phyloP scores from a whole-genome alignment of 2,797 vertebrate genomes.

The Clamator glandarius region DNA sequence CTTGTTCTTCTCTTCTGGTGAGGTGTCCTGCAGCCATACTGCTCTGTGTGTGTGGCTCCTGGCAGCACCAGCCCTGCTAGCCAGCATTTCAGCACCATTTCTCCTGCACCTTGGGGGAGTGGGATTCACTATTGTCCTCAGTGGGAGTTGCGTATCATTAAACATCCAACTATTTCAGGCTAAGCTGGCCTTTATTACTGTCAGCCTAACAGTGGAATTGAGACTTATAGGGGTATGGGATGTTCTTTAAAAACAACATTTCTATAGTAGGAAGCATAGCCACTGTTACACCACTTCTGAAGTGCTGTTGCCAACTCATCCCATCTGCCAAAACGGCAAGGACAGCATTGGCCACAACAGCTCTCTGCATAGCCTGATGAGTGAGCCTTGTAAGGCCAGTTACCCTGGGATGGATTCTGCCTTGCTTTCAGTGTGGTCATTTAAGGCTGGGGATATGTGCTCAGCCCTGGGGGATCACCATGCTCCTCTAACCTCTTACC shows the following conservation, averaged over 20 bases:
- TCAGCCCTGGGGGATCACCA: not conserved
- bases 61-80: not conserved
- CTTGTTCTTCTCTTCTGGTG: not conserved
- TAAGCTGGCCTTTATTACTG: not conserved
- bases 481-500: not conserved
- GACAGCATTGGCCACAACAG: not conserved
- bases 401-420: not conserved
- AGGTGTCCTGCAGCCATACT: not conserved
- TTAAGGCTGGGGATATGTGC: not conserved
- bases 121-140: not conserved
- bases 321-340: not conserved
- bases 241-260: not conserved
- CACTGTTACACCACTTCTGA: not conserved
- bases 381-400: not conserved
- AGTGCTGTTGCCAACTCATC: not conserved
- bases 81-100: not conserved
- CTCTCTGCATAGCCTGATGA: not conserved
- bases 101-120: not conserved
- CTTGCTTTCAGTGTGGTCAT: rapidly evolving
- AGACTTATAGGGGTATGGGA: not conserved
- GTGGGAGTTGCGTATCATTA: not conserved
- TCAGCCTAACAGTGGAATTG: not conserved
- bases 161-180: slow-evolving; percentile 7
- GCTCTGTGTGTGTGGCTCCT: not conserved
- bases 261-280: not conserved